Conservation (phyloP, 2,888 invertebrate genomes). For the Rhagium mordax region DNA sequence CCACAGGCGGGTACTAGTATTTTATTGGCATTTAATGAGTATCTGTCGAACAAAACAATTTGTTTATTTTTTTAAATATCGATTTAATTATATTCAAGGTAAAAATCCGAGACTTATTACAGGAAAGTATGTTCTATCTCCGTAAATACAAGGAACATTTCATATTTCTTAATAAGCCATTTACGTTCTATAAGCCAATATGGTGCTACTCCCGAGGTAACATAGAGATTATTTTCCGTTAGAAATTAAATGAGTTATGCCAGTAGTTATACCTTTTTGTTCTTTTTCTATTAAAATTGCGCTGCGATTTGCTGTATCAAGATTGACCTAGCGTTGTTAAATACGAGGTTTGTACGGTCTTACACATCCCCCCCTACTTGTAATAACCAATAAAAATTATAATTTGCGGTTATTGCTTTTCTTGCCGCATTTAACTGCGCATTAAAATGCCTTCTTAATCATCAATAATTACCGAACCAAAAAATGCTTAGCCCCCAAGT, state of each 20-base stretch:
- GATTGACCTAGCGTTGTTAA: conserved; percentile 57
- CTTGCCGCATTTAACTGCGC: conserved; percentile 33
- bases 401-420: conserved; percentile 45
- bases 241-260: conserved; percentile 57
- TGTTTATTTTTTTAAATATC: background rate
- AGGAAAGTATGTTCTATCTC: conserved; percentile 47
- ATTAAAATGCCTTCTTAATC: conserved; percentile 27
- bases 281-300: conserved; percentile 58
- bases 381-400: conserved; percentile 50
- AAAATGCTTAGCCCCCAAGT: background rate
- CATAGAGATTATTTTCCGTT: conserved; percentile 51
- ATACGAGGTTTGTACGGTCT: conserved; percentile 52
- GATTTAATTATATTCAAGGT: conserved; percentile 36
- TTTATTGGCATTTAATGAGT: background rate
- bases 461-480: conserved; percentile 11
- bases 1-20: background rate
- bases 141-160: conserved; percentile 50
- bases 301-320: conserved; percentile 55
- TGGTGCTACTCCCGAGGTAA: conserved; percentile 38
- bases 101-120: conserved; percentile 46
- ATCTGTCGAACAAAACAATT: background rate
- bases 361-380: conserved; percentile 36
- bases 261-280: conserved; percentile 50
- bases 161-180: conserved; percentile 46
- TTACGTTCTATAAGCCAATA: conserved; percentile 30